Percentiles rank a stretch among this genome's conserved stretches.
Conservation (phyloP, 1,140 invertebrate species). For the Anastrepha obliqua region DNA sequence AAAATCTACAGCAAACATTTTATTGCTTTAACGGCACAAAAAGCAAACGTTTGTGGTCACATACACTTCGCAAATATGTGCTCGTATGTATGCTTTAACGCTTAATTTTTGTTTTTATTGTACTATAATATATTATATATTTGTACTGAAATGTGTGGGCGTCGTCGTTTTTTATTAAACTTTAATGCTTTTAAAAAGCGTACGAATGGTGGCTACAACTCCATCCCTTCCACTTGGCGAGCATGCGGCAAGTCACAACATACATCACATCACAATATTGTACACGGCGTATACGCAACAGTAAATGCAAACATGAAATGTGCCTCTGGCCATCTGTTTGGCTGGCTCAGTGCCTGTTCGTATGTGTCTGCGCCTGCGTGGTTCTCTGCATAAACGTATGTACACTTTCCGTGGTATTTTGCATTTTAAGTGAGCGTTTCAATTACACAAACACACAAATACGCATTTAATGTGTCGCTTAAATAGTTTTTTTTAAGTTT, state of each 20-base stretch:
- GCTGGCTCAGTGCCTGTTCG: background rate
- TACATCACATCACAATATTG: background rate
- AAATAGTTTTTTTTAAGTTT: background rate
- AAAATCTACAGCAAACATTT: slow-evolving; percentile 3
- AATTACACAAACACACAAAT: background rate
- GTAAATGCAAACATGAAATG: background rate
- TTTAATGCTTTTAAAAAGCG: slow-evolving; percentile 7
- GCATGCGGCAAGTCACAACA: background rate
- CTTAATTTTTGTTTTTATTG: too few species aligned
- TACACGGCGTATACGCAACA: slow-evolving; percentile 29
- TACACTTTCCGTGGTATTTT: background rate
- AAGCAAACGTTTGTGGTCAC: too few species aligned
- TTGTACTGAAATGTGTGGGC: background rate
- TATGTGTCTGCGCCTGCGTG: too few species aligned
- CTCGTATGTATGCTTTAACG: background rate
- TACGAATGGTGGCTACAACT: background rate
- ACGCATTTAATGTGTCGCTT: too few species aligned
- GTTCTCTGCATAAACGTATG: background rate
- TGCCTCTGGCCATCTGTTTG: background rate
- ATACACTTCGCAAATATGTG: background rate
- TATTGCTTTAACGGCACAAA: background rate
- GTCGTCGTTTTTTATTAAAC: background rate
- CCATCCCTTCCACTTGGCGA: background rate
- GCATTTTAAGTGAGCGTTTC: slow-evolving; percentile 22
- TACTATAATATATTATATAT: background rate